These are phyloP conservation scores for Micronisus gabar DNA, from an alignment of 2,113 vertebrate species.

Conservation along the genomic window DNA sequence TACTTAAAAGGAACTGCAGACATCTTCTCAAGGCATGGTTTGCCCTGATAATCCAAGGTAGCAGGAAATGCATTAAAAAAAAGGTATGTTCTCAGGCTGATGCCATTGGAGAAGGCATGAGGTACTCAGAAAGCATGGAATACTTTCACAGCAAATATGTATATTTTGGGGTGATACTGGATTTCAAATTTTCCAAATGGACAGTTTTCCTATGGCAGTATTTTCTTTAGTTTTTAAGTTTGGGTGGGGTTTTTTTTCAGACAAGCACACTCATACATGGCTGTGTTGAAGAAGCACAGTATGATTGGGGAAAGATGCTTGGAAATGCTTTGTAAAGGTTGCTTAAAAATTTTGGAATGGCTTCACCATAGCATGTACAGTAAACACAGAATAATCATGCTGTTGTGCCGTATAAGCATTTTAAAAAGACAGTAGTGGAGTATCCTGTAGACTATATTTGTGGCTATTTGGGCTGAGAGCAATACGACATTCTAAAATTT, in stretches of 20 bases:
- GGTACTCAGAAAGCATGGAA: background rate
- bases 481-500: background rate
- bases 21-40: background rate
- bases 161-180: background rate
- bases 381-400: background rate
- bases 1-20: background rate
- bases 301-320: background rate
- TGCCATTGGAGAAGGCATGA: background rate
- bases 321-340: background rate
- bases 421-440: background rate
- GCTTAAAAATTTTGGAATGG: background rate
- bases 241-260: background rate
- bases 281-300: background rate
- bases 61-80: background rate
- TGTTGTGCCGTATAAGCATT: background rate
- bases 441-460: background rate
- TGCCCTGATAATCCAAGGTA: background rate
- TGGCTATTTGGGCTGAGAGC: background rate
- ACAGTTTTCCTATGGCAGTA: background rate
- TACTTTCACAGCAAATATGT: background rate
- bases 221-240: background rate
- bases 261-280: too few relatives aligned
- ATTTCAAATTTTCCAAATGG: background rate
- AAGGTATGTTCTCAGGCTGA: background rate
- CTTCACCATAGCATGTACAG: background rate